Evolutionary conservation across 2,113 vertebrate species (phyloP), one percentile per base, ranked within the genome.

Genomic region (Megalops atlanticus): DNA sequence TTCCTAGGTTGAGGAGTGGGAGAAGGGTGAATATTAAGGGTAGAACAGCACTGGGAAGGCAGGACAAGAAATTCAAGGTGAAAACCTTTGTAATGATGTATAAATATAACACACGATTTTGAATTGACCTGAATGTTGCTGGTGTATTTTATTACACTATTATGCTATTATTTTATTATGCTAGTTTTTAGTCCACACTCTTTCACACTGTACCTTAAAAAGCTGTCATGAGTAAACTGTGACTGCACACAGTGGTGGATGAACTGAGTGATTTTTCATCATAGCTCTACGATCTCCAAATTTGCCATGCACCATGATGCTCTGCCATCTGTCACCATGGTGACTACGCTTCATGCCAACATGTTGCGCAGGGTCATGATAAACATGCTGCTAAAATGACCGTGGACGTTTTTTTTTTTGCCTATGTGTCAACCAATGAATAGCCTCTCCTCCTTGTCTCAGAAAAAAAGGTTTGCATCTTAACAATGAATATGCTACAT

Each of bases 241-340:
- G 18, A 76, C 68, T 12, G 2, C 68, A 49, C 24, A 16, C 8
- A 70, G 54, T 64, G 47, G 52, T 74, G 35, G 31, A 38, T 36
- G 3, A 89, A 89, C 84, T 83, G 83, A 83, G 83, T 83, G 36
- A 35, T 33, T 88, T 81, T 93, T 92, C 84, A 82, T 80, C 76
- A 27, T 73, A 77, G 74, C 35, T 78, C 85, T 70, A 82, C 77
- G 81, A 70, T 90, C 92, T 91, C 92, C 91, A 89, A 86, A 84
- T 92, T 89, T 88, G 87, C 90, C 89, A 39, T 92, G 92, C 93
- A 88, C 93, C 93, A 91, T 93, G 92, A 91, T 89, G 94, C 87
- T 92, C 45, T n/a, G 83, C 94, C 94, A 95, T 95, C 94, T 95
- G 94, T 91, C 91, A 81, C 89, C 81, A 82, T 87, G 84, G 89